phyloP scores from a whole-genome alignment of 2,888 invertebrate species.

The Chloroclystis v-ata region DNA sequence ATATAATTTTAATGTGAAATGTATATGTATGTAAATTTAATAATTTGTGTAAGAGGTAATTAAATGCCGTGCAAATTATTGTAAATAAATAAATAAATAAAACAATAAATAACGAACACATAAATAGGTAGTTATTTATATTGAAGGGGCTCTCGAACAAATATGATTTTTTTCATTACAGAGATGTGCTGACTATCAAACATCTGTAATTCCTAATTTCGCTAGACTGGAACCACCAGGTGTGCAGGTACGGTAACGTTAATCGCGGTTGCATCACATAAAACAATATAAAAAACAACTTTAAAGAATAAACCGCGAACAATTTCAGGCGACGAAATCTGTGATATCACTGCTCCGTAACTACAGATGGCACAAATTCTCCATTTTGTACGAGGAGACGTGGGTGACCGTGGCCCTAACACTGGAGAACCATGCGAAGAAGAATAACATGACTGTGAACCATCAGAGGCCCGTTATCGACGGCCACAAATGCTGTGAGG shows the following conservation, averaged over 20 bases:
- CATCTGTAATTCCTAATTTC: slow-evolving; percentile 92
- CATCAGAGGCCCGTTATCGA: slow-evolving; percentile 85
- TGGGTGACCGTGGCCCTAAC: slow-evolving; percentile 91
- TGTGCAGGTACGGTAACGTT: slow-evolving; percentile 81
- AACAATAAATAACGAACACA: too few species aligned
- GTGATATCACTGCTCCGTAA: slow-evolving; percentile 93
- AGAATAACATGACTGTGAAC: slow-evolving; percentile 90
- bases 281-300: not conserved
- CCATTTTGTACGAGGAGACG: slow-evolving; percentile 89
- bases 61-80: too few species aligned
- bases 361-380: slow-evolving; percentile 96
- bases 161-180: slow-evolving; percentile 75
- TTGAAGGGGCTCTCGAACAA: too few species aligned
- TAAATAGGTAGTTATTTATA: too few species aligned
- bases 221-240: slow-evolving; percentile 96
- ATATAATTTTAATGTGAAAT: too few species aligned
- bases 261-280: too few species aligned
- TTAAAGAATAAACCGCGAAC: not conserved
- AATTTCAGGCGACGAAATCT: slow-evolving; percentile 91
- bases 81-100: too few species aligned
- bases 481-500: slow-evolving; percentile 86
- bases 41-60: too few species aligned
- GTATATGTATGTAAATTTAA: too few species aligned
- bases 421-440: slow-evolving; percentile 85
- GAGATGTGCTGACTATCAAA: slow-evolving; percentile 96